phyloP scores from a whole-genome alignment of 2,888 invertebrate genomes.

The Brachylomia viminalis region DNA sequence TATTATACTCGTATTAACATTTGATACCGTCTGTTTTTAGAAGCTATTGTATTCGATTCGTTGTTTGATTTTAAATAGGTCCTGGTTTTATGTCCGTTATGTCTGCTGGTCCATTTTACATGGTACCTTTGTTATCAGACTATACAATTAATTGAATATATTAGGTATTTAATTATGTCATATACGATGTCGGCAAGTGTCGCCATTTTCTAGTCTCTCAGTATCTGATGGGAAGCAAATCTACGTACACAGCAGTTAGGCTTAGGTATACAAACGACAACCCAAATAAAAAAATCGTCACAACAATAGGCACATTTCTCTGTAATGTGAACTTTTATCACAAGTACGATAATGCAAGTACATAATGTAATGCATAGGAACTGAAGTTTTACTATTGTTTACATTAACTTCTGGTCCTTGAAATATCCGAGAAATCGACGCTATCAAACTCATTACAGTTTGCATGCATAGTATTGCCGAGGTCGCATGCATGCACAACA shows the following conservation, averaged over 20 bases:
- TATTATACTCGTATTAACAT: slow-evolving; percentile 51
- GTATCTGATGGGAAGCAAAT: not conserved
- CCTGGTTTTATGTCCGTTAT: slow-evolving; percentile 16
- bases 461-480: slow-evolving; percentile 66
- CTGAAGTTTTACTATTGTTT: slow-evolving; percentile 50
- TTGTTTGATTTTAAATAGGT: slow-evolving; percentile 30
- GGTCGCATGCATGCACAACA: slow-evolving; percentile 67
- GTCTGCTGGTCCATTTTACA: not conserved
- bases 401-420: slow-evolving; percentile 59
- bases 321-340: slow-evolving; percentile 18
- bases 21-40: slow-evolving; percentile 49
- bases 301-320: not conserved
- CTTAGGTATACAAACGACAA: not conserved
- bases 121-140: not conserved
- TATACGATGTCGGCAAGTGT: not conserved
- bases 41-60: slow-evolving; percentile 40
- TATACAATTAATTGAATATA: not conserved
- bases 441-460: slow-evolving; percentile 61
- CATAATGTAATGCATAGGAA: slow-evolving; percentile 44
- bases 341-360: slow-evolving; percentile 1
- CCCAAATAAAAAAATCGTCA: not conserved
- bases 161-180: not conserved
- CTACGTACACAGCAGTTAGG: not conserved
- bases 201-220: not conserved
- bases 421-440: slow-evolving; percentile 59